Conservation (phyloP, 2,797 vertebrate species). For the Austrolebias charrua region DNA sequence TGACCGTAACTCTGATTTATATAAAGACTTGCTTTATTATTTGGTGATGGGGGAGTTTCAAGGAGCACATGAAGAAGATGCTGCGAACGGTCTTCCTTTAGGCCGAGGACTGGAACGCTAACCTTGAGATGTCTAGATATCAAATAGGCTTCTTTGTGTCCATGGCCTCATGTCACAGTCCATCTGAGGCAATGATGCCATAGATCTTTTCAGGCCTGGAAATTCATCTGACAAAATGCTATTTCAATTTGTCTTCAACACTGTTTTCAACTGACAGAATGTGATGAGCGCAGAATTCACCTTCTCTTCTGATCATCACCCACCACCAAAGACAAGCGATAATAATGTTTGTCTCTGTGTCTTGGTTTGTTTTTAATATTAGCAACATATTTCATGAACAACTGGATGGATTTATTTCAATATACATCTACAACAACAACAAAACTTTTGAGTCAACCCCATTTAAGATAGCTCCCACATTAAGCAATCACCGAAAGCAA, state of each 20-base stretch:
- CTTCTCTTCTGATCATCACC: not conserved
- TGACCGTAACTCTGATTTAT: too few species aligned
- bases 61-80: conserved; percentile 21
- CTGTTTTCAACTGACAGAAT: not conserved
- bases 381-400: too few species aligned
- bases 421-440: too few species aligned
- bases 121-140: conserved; percentile 60
- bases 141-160: conserved; percentile 44
- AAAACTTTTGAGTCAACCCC: too few species aligned
- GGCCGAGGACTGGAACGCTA: conserved; percentile 35
- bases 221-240: conserved; percentile 26
- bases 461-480: too few species aligned
- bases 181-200: conserved; percentile 35
- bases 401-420: too few species aligned
- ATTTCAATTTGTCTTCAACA: not conserved
- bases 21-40: too few species aligned
- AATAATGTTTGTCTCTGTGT: too few species aligned
- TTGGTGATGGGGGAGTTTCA: not conserved
- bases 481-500: too few species aligned
- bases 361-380: too few species aligned
- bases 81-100: conserved; percentile 24
- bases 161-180: conserved; percentile 51
- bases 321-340: too few species aligned
- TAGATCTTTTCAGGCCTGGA: conserved; percentile 15
- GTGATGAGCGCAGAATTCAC: not conserved